These are phyloP conservation scores for Pipa parva DNA, from an alignment of 2,113 vertebrate species.

Conservation along the genomic window DNA sequence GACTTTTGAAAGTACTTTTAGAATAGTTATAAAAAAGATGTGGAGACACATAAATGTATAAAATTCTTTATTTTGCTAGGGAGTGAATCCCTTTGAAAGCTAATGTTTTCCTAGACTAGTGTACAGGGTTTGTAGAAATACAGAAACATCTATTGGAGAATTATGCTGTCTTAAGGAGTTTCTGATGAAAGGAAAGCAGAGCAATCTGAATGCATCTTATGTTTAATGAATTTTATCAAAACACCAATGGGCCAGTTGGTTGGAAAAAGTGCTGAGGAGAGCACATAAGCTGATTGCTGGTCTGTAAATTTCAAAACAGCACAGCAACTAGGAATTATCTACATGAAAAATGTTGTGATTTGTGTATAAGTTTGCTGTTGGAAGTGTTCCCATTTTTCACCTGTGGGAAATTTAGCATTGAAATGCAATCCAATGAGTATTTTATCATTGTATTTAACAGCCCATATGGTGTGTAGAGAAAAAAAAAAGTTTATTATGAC, in stretches of 20 bases:
- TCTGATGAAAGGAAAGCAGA: constrained; percentile 31
- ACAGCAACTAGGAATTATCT: constrained; percentile 38
- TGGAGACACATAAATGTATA: not conserved
- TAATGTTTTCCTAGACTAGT: not conserved
- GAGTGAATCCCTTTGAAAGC: not conserved
- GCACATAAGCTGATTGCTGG: constrained; percentile 11
- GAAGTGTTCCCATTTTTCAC: constrained; percentile 18
- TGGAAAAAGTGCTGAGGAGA: constrained; percentile 26
- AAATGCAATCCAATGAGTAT: constrained; percentile 10
- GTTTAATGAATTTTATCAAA: constrained; percentile 38
- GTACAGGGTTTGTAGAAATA: not conserved
- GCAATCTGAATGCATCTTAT: constrained; percentile 38
- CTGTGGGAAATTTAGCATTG: constrained; percentile 30
- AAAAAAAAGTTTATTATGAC: not conserved
- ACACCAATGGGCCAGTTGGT: constrained; percentile 40
- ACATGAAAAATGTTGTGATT: constrained; percentile 37
- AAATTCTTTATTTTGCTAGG: constrained; percentile 17
- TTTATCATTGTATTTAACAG: constrained; percentile 31
- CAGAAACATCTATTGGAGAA: constrained; percentile 27
- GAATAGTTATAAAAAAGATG: too few relatives aligned
- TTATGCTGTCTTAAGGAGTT: constrained; percentile 41
- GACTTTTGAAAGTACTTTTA: too few relatives aligned
- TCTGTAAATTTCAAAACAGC: constrained; percentile 23
- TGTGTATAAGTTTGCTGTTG: constrained; percentile 16
- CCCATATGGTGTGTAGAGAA: constrained; percentile 2